These are phyloP conservation scores for Epinephelus lanceolatus DNA, from an alignment of 2,113 vertebrate species.

Conservation along the genomic window DNA sequence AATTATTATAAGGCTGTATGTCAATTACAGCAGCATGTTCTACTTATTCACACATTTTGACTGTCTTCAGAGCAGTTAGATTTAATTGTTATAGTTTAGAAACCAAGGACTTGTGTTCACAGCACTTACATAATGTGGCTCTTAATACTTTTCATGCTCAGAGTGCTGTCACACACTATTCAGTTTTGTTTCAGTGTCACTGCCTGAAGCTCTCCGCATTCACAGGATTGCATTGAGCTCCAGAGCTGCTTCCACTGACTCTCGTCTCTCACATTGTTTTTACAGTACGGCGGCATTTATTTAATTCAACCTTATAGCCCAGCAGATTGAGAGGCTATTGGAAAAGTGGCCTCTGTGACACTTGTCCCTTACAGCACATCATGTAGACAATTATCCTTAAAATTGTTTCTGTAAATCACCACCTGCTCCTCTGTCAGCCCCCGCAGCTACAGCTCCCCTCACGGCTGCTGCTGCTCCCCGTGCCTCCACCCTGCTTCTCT, in stretches of 20 bases:
- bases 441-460: constrained; percentile 44
- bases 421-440: constrained; percentile 68
- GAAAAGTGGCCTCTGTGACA: constrained; percentile 45
- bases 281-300: background rate
- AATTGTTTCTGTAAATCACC: constrained; percentile 74
- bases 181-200: constrained; percentile 27
- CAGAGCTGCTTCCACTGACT: constrained; percentile 10
- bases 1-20: background rate
- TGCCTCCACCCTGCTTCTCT: constrained; percentile 26
- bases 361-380: constrained; percentile 64
- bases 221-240: constrained; percentile 7
- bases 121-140: constrained; percentile 2
- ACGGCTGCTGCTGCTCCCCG: constrained; percentile 27
- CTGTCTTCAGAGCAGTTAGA: background rate
- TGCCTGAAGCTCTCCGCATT: constrained; percentile 22
- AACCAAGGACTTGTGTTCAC: constrained; percentile 1
- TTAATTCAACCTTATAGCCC: constrained; percentile 31
- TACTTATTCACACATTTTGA: background rate
- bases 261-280: constrained; percentile 10
- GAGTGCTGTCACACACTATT: background rate
- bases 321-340: constrained; percentile 31
- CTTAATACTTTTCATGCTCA: background rate
- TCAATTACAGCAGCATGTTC: background rate
- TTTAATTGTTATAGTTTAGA: constrained; percentile 9
- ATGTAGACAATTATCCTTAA: constrained; percentile 74